Conservation (phyloP, 1,140 invertebrate species). For the Drosophila mauritiana region DNA sequence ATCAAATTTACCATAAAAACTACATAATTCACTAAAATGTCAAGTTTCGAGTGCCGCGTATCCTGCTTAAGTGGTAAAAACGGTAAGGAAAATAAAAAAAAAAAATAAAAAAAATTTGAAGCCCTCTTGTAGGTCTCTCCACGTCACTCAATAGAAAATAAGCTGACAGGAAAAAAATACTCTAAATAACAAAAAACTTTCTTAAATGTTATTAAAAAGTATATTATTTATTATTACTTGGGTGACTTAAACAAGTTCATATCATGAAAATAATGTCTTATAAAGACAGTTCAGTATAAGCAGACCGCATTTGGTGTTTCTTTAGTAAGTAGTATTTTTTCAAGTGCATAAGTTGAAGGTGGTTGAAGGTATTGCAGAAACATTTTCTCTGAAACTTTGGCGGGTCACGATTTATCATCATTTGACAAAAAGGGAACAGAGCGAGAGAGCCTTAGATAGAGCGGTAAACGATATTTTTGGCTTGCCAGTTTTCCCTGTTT, state of each 20-base stretch:
- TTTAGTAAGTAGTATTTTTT: neutral
- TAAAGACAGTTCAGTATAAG: too few relatives aligned
- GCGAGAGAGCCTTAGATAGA: slow-evolving; percentile 16
- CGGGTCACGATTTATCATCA: slow-evolving; percentile 81
- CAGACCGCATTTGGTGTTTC: too few relatives aligned
- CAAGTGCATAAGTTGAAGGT: slow-evolving; percentile 10
- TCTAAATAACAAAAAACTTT: too few relatives aligned
- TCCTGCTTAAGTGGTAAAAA: slow-evolving; percentile 21
- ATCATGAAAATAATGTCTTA: too few relatives aligned
- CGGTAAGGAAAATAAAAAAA: slow-evolving; percentile 34
- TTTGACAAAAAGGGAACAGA: slow-evolving; percentile 78
- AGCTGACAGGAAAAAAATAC: slow-evolving; percentile 30
- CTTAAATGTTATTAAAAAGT: too few relatives aligned
- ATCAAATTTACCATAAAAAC: slow-evolving; percentile 70
- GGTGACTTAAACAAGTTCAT: too few relatives aligned
- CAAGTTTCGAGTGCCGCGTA: slow-evolving; percentile 40
- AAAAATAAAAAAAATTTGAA: slow-evolving; percentile 56
- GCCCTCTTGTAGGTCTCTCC: slow-evolving; percentile 58
- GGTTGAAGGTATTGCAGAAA: slow-evolving; percentile 46
- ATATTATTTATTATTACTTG: too few relatives aligned
- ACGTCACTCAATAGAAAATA: slow-evolving; percentile 65
- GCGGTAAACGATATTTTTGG: slow-evolving; percentile 51
- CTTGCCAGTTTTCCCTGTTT: slow-evolving; percentile 36
- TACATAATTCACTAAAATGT: slow-evolving; percentile 80
- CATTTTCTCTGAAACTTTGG: slow-evolving; percentile 66